Evolutionary conservation across 2,888 invertebrate species (phyloP).

Genomic region (Dynastes tityus): DNA sequence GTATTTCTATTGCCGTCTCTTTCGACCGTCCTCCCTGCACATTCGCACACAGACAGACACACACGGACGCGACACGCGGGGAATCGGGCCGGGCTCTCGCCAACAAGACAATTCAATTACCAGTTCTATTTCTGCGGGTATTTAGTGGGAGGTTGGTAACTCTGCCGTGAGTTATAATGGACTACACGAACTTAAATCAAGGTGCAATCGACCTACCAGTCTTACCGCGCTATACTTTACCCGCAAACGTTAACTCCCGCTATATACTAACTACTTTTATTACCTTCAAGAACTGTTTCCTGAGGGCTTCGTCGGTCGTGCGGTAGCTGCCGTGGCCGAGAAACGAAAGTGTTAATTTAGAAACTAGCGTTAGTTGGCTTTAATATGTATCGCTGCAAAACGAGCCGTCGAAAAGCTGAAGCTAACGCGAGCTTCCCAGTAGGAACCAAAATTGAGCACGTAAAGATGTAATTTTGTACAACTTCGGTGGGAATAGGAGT

Average conservation of each 20-base stretch:
- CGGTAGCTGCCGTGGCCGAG: neutral
- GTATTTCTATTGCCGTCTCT: conserved; percentile 58
- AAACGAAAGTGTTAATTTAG: conserved; percentile 21
- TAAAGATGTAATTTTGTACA: too few relatives aligned
- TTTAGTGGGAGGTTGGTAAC: conserved; percentile 61
- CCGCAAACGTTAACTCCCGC: conserved; percentile 57
- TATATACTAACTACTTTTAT: conserved; percentile 60
- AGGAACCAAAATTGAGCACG: too few relatives aligned
- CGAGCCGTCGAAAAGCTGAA: neutral
- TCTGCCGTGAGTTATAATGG: conserved; percentile 64
- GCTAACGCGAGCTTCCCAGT: neutral
- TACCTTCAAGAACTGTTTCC: conserved; percentile 54
- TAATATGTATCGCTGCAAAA: conserved; percentile 13
- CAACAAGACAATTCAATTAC: conserved; percentile 72
- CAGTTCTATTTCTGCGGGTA: conserved; percentile 68
- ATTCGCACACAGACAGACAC: neutral
- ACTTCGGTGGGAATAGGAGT: too few relatives aligned
- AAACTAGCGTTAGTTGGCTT: neutral
- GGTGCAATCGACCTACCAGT: conserved; percentile 66
- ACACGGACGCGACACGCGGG: conserved; percentile 45
- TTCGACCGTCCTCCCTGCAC: conserved; percentile 32
- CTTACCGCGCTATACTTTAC: conserved; percentile 57
- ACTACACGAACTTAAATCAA: conserved; percentile 65
- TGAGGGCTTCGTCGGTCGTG: neutral
- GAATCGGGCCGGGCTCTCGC: conserved; percentile 60